These are phyloP conservation scores for Drosophila lini DNA, from an alignment of 1,140 invertebrate genomes.

Conservation along the genomic window DNA sequence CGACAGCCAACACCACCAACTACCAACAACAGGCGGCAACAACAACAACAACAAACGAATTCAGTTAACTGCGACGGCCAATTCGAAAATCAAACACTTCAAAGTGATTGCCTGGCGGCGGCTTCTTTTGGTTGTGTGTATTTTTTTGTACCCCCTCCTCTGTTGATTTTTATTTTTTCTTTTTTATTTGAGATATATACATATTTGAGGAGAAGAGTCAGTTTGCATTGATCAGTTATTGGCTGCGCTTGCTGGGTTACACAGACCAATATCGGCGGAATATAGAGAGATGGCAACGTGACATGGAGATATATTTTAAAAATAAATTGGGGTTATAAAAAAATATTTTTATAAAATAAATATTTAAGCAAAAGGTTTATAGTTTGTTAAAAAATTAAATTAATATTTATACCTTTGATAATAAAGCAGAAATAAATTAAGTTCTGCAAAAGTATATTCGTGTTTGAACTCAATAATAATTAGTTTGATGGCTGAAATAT, in stretches of 20 bases:
- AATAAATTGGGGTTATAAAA: no score
- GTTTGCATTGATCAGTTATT: conserved; percentile 76
- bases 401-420: not conserved
- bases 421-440: not conserved
- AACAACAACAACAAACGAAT: conserved; percentile 31
- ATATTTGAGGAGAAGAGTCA: conserved; percentile 64
- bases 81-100: conserved; percentile 82
- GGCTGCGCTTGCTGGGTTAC: conserved; percentile 62
- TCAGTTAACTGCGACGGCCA: conserved; percentile 66
- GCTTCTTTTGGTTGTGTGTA: conserved; percentile 67
- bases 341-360: not conserved
- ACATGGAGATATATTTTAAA: conserved; percentile 13
- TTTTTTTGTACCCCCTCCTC: conserved; percentile 15
- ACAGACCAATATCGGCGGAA: conserved; percentile 5
- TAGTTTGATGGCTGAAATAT: no score
- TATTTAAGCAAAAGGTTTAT: not conserved
- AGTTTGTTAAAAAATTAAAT: not conserved
- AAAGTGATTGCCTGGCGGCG: conserved; percentile 74
- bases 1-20: conserved; percentile 76
- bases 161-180: conserved; percentile 36
- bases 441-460: no score
- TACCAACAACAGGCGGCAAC: conserved; percentile 27
- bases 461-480: no score
- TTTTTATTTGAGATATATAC: conserved; percentile 13
- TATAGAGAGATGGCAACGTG: conserved; percentile 31